Evolutionary conservation across 1,140 invertebrate species (phyloP), one percentile per base, ranked within the genome.

Genomic region (Pseudomyrmex gracilis): DNA sequence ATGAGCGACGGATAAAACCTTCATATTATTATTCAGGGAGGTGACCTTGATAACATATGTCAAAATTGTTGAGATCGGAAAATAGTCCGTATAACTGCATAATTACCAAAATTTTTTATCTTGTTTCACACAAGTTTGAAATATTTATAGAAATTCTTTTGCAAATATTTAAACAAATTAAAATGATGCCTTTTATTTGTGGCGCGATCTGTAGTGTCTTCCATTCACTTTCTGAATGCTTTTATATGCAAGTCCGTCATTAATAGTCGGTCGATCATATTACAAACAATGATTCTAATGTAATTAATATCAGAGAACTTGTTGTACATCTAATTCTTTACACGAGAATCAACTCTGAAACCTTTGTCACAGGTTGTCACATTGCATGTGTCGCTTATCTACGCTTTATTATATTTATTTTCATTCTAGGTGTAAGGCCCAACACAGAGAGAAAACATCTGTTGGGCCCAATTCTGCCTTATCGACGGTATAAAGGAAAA

Each of bases 401-500:
- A 13, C 49, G 58, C 43, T 60, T 12, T 10, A 3, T 5, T 20
- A 17, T 60, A 34, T 49, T 17, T 47, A 20, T 34, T 71, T 68
- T 70, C 5, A 47, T 58, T 70, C 8, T 1, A 71, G n/a, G 13
- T 51, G 9, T 58, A 49, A 66, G 13, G 12, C 34, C 10, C 8
- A 1, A 3, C 9, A 57, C 17, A 53, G 15, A 22, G 68, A 43
- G 34, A 34, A 34, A 34, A 34, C 34, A 80, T 71, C 7, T 2
- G 34, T 20, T n/a, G 49, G n/a, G 68, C n/a, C 0, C 43, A 4
- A 77, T 43, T 53, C 87, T 88, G 3, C 84, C 49, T 88, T 88
- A 88, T 87, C 87, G 87, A 73, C 73, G 10, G 83, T 34, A 82
- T 84, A 47, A 24, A 1, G 61, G 68, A 63, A 66, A 77, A 67